These are phyloP conservation scores for Zaprionus lachaisei DNA, from an alignment of 1,140 invertebrate species.

Conservation along the genomic window DNA sequence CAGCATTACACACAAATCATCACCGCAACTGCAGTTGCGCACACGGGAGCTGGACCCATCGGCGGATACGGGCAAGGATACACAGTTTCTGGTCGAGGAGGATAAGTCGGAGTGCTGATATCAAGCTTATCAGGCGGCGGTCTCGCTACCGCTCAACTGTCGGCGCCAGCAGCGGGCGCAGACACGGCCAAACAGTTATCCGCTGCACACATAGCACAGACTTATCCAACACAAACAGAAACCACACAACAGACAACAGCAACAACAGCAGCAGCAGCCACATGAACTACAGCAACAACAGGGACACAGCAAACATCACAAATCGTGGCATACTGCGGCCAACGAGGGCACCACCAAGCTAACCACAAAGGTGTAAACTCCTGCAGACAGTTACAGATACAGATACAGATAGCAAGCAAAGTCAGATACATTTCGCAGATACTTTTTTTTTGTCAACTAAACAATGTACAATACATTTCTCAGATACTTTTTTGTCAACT, in stretches of 20 bases:
- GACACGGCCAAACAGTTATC: conserved; percentile 54
- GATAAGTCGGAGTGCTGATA: conserved; percentile 87
- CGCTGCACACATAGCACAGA: conserved; percentile 72
- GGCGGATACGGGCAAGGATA: conserved; percentile 96
- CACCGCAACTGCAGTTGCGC: conserved; percentile 89
- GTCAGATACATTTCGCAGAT: not conserved
- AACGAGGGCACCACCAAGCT: conserved; percentile 50
- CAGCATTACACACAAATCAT: conserved; percentile 90
- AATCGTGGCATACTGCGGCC: conserved; percentile 61
- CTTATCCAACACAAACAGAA: conserved; percentile 37
- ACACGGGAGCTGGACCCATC: conserved; percentile 93
- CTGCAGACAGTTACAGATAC: conserved; percentile 10
- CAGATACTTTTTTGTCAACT: not conserved
- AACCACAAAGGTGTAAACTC: conserved; percentile 68
- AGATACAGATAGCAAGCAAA: not conserved
- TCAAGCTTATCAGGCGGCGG: conserved; percentile 66
- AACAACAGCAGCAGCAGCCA: conserved; percentile 27
- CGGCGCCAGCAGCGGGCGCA: conserved; percentile 49
- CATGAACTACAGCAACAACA: conserved; percentile 37
- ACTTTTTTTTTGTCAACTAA: too few relatives aligned
- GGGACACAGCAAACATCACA: conserved; percentile 69
- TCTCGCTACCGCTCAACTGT: conserved; percentile 48
- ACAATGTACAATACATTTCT: not conserved
- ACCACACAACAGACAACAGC: conserved; percentile 12
- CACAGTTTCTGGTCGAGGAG: conserved; percentile 94